Conservation (phyloP, 2,797 vertebrate genomes). For the Acanthurus lineatus region DNA sequence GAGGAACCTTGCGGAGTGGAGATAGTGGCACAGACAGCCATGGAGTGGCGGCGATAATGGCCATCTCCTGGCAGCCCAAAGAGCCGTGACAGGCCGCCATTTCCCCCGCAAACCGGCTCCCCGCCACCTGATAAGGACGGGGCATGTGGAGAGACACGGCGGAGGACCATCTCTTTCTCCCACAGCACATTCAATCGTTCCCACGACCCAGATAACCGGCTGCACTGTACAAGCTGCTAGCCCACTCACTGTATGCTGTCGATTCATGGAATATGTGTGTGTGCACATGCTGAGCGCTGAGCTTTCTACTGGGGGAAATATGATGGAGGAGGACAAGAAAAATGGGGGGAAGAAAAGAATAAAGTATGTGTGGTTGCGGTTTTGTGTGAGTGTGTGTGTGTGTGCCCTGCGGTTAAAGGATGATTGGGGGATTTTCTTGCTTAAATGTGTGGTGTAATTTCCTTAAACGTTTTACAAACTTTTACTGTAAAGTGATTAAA, state of each 20-base stretch:
- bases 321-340: background rate
- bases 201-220: slow-evolving; percentile 52
- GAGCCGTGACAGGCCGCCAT: slow-evolving; percentile 72
- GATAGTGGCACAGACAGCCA: slow-evolving; percentile 73
- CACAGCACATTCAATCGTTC: slow-evolving; percentile 38
- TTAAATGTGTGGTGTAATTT: slow-evolving; percentile 5
- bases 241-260: slow-evolving; percentile 14
- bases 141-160: slow-evolving; percentile 45
- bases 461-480: slow-evolving; percentile 11
- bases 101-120: background rate
- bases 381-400: background rate
- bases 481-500: slow-evolving; percentile 5
- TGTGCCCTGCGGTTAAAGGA: background rate
- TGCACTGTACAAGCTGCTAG: slow-evolving; percentile 27
- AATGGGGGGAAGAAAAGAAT: background rate
- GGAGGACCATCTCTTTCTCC: slow-evolving; percentile 51
- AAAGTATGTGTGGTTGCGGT: background rate
- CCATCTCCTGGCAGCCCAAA: slow-evolving; percentile 73
- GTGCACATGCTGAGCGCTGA: slow-evolving; percentile 39
- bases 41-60: slow-evolving; percentile 78
- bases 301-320: slow-evolving; percentile 21
- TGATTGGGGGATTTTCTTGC: slow-evolving; percentile 11
- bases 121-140: slow-evolving; percentile 71
- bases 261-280: slow-evolving; percentile 40
- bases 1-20: slow-evolving; percentile 69